Conservation (phyloP, 2,888 invertebrate species). For the Diarsia rubi region DNA sequence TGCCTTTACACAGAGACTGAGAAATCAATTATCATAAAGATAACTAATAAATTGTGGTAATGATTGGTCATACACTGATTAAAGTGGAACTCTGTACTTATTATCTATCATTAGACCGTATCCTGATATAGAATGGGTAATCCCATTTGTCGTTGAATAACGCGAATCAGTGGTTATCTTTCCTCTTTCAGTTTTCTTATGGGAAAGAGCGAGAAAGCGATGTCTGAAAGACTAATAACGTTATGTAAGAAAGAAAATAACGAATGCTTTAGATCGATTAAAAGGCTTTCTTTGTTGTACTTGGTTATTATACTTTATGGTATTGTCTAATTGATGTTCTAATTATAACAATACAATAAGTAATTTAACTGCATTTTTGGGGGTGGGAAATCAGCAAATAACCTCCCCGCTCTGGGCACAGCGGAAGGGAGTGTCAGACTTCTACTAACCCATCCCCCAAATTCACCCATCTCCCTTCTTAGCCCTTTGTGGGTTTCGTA, state of each 20-base stretch:
- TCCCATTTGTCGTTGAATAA: slow-evolving; percentile 28
- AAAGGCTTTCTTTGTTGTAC: slow-evolving; percentile 16
- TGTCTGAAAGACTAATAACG: slow-evolving; percentile 20
- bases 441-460: too few species aligned
- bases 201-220: slow-evolving; percentile 18
- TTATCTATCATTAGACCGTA: neutral
- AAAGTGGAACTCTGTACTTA: neutral
- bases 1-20: neutral
- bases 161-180: slow-evolving; percentile 19
- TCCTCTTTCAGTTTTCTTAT: neutral
- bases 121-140: neutral
- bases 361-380: too few species aligned
- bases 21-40: neutral
- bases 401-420: too few species aligned
- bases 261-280: slow-evolving; percentile 8
- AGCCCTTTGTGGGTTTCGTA: too few species aligned
- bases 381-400: too few species aligned
- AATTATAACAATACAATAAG: neutral
- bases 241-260: slow-evolving; percentile 3
- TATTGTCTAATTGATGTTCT: neutral
- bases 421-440: too few species aligned
- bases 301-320: slow-evolving; percentile 6
- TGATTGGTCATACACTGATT: neutral
- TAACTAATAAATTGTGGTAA: neutral
- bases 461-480: too few species aligned